Evolutionary conservation across 53 echinoderm and acorn worm species (phyloP), one percentile per base, ranked within the genome.

Genomic region (Paracentrotus lividus): DNA sequence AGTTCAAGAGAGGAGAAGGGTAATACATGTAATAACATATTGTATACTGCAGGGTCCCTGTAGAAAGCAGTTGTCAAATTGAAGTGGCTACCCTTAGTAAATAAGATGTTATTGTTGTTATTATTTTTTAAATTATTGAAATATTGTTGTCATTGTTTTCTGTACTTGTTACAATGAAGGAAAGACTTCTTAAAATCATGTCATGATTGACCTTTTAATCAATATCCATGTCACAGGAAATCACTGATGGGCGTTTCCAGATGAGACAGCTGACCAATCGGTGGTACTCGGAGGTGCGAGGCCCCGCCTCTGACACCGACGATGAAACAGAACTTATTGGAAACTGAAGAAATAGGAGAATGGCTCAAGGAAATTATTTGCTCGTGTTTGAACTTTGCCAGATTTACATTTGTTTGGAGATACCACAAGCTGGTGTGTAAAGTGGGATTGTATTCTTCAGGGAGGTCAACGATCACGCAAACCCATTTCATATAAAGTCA

Each of bases 251-350:
- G 10, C 93, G 96, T 33, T 94, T 95, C 16, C 97, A 98, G 93
- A 98, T 98, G 98, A 93, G 94, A 32, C 96, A 97, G 51, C 94
- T 98, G 49, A 95, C 98, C 88, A 98, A 98, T 84, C 97, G 90
- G 69, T 98, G 98, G 98, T 98, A 98, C 93, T 94, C 94, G 2
- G 96, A 98, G 77, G 96, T 97, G 10, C 75, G 97, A 47, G 97
- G 97, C 24, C 95, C 94, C 9, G 89, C 93, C 27, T 98, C 98
- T 0, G 98, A 98, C 42, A 97, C 97, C 0, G 98, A 98, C 43
- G 98, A 98, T 42, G 98, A 98, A 78, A 88, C 92, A 14, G 92
- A 92, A 43, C 81, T 92, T 34, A 51, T 90, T 24, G 90, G 90
- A 8, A 72, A 72, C 90, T 90, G 75, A 75, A 32, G 72, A 72